Evolutionary conservation across 2,113 vertebrate species (phyloP), one percentile per base, ranked within the genome.

Genomic region (Hymenochirus boettgeri): DNA sequence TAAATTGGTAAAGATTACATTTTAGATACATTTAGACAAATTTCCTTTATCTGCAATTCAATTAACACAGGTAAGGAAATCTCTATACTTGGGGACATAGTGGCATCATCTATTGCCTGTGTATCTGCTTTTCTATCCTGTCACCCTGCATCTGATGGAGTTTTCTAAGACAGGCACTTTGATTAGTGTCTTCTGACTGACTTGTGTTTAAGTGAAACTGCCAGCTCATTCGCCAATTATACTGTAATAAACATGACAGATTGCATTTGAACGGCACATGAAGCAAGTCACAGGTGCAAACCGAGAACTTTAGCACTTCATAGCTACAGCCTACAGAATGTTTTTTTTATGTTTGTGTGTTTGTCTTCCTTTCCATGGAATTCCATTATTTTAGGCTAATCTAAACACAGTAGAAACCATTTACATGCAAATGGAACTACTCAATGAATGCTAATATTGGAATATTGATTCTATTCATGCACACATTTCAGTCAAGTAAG

Each of bases 121-220:
- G 47, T 18, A 15, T 25, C 17, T 55, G 9, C 25, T 26, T 26
- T 17, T 55, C 52, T 27, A 31, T 13, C 31, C 52, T 29, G 52
- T 31, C 26, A 31, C 25, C 52, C 17, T 19, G 17, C 15, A 55
- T 55, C 52, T 55, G 52, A 55, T 55, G 31, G 50, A 17, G 3
- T 17, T 52, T 6, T 25, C 50, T 12, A 4, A 52, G 39, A 31
- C 25, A 29, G 26, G 25, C 15, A 19, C 26, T 5, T 17, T 29
- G 52, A 55, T 55, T 27, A 12, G 1, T 31, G 31, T 55, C 52
- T 25, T 18, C 15, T 18, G 15, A 55, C 5, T 31, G 26, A 31
- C 25, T 18, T 50, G 15, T 24, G 22, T 50, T 21, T 21, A 24
- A 23, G 2, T 10, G 47, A 21, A 3, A 7, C 47, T 50, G 47